phyloP scores from a whole-genome alignment of 1,140 invertebrate species.

The Melipona quadrifasciata region DNA sequence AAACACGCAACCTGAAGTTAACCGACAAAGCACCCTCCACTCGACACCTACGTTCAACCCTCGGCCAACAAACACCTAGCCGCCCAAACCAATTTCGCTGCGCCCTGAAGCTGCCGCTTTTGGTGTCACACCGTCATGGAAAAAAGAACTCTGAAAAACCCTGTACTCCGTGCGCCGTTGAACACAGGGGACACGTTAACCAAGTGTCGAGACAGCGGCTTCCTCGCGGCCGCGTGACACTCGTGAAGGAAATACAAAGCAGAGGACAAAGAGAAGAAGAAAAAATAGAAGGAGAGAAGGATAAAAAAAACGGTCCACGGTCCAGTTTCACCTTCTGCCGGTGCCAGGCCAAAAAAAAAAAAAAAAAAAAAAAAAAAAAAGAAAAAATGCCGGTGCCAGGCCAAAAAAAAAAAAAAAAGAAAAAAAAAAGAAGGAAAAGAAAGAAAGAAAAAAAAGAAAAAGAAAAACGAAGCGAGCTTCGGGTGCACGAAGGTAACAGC shows the following conservation, averaged over 20 bases:
- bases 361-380: too few relatives aligned
- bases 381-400: constrained; percentile 7
- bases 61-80: not conserved
- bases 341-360: constrained; percentile 33
- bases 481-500: constrained; percentile 71
- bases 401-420: constrained; percentile 8
- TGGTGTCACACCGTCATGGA: not conserved
- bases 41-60: not conserved
- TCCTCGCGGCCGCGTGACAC: not conserved
- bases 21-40: not conserved
- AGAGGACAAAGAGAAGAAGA: not conserved
- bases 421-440: too few relatives aligned
- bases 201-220: not conserved
- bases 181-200: not conserved
- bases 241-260: not conserved
- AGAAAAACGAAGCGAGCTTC: constrained; percentile 21
- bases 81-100: not conserved
- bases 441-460: too few relatives aligned
- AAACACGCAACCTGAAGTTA: not conserved
- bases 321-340: constrained; percentile 52
- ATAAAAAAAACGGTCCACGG: constrained; percentile 23
- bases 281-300: not conserved
- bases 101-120: not conserved
- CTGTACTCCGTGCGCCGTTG: not conserved
- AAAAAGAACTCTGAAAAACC: not conserved